phyloP scores from a whole-genome alignment of 1,140 invertebrate genomes.

The Scaptomyza graminum region DNA sequence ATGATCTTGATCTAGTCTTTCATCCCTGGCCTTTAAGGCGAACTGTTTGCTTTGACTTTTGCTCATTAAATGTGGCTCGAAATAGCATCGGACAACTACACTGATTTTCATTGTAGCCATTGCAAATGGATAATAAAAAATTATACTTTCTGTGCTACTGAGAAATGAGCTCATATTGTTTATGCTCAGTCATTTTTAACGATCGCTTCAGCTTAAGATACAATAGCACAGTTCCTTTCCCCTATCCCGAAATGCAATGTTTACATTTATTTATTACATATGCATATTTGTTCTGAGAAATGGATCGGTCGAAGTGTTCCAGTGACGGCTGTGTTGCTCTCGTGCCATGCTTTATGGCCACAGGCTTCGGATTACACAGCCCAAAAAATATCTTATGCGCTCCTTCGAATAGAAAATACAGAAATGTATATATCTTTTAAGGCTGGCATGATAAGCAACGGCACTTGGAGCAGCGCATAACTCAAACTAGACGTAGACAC shows the following conservation, averaged over 20 bases:
- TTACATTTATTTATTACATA: slow-evolving; percentile 26
- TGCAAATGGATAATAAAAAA: slow-evolving; percentile 37
- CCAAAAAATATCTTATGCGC: slow-evolving; percentile 11
- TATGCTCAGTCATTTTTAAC: slow-evolving; percentile 45
- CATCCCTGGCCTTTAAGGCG: slow-evolving; percentile 62
- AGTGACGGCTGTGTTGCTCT: neutral
- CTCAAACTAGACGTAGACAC: slow-evolving; percentile 18
- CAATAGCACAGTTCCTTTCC: neutral
- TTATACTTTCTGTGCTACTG: slow-evolving; percentile 1
- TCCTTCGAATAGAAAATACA: neutral
- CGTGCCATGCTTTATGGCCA: slow-evolving; percentile 52
- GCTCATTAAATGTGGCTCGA: slow-evolving; percentile 52
- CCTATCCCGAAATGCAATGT: slow-evolving; percentile 15
- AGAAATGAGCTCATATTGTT: slow-evolving; percentile 46
- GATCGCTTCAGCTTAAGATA: slow-evolving; percentile 20
- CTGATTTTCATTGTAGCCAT: slow-evolving; percentile 49
- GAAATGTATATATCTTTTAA: slow-evolving; percentile 55
- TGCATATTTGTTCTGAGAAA: slow-evolving; percentile 4
- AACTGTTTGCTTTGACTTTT: slow-evolving; percentile 21
- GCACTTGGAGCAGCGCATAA: slow-evolving; percentile 36
- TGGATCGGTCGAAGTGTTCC: slow-evolving; percentile 2
- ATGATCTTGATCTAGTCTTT: slow-evolving; percentile 66
- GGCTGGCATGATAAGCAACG: slow-evolving; percentile 52
- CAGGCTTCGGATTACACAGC: slow-evolving; percentile 66
- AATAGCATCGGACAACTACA: slow-evolving; percentile 55